Evolutionary conservation across 2,888 invertebrate species (phyloP), one percentile per base, ranked within the genome.

Genomic region (Liopterus haemorrhoidalis): DNA sequence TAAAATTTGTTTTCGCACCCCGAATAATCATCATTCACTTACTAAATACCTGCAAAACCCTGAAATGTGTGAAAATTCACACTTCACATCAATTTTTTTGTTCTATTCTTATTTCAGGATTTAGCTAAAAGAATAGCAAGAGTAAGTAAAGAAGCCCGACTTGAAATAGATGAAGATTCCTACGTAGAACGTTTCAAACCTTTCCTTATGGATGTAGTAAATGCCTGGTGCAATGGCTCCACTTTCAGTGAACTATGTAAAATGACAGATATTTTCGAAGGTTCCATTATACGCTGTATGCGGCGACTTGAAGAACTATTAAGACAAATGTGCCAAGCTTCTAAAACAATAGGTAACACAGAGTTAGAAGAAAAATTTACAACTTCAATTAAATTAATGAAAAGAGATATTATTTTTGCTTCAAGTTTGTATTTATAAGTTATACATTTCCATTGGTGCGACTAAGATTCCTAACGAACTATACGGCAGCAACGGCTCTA

Each of bases 381-480:
- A 54, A 89, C 91, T 63, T 89, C 90, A 46, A 87, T 95, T 54
- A 86, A 85, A 60, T 69, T 89, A 51, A 79, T 99, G 46, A 99
- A 99, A 69, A 78, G 99, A 54, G 99, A 99, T 67, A 99, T 99
- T 64, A 91, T 99, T n/a, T 99, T 99, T 70, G 99, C 99, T 15
- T 96, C 97, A 45, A 96, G 95, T 68, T 78, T 99, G 40, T 99
- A 99, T 70, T 74, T 94, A 56, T 92, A 77, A 75, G n/a, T n/a
- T n/a, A n/a, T n/a, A n/a, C n/a, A n/a, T 31, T 51, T 46, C 43
- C 25, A 21, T 41, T 27, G 22, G 14, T 36, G 24, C 6, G n/a
- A 24, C n/a, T n/a, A n/a, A n/a, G n/a, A n/a, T n/a, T n/a, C n/a
- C n/a, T n/a, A n/a, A n/a, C n/a, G n/a, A n/a, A n/a, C n/a, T n/a